These are phyloP conservation scores for Siderastrea radians DNA, from an alignment of 92 coral and sea anemone genomes.

Conservation along the genomic window DNA sequence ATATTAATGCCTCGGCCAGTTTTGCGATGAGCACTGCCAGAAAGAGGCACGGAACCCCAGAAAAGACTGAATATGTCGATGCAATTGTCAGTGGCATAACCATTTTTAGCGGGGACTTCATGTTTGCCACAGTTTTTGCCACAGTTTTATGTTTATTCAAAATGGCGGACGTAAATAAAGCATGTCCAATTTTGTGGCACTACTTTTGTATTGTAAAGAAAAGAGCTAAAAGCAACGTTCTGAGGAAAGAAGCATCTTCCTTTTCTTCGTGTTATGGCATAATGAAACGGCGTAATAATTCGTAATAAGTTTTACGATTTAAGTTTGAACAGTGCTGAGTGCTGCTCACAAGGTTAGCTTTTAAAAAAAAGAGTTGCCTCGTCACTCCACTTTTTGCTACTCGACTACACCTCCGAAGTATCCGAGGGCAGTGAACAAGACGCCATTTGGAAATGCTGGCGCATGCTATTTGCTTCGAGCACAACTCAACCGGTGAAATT, in stretches of 20 bases:
- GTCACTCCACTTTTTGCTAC: too few relatives aligned
- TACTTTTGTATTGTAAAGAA: background rate
- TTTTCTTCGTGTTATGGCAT: background rate
- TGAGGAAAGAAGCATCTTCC: constrained; percentile 13
- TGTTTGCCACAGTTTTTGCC: background rate
- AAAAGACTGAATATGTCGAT: constrained; percentile 15
- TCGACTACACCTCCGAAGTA: too few relatives aligned
- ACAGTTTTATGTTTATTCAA: background rate
- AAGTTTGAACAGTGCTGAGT: constrained; percentile 26
- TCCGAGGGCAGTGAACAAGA: too few relatives aligned
- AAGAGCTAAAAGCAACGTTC: background rate
- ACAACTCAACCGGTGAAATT: too few relatives aligned
- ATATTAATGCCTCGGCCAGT: background rate
- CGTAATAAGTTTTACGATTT: background rate
- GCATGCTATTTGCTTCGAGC: too few relatives aligned
- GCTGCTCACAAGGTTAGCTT: too few relatives aligned
- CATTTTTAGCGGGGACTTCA: background rate
- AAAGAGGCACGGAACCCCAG: background rate
- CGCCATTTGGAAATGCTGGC: too few relatives aligned
- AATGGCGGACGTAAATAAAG: constrained; percentile 13
- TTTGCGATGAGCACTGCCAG: constrained; percentile 8
- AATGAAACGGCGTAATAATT: background rate
- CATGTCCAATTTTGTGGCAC: constrained; percentile 1
- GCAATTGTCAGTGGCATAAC: constrained; percentile 15
- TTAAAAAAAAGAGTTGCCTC: too few relatives aligned